Conservation (phyloP, 1,140 invertebrate genomes). For the Brevipalpus yothersi region DNA sequence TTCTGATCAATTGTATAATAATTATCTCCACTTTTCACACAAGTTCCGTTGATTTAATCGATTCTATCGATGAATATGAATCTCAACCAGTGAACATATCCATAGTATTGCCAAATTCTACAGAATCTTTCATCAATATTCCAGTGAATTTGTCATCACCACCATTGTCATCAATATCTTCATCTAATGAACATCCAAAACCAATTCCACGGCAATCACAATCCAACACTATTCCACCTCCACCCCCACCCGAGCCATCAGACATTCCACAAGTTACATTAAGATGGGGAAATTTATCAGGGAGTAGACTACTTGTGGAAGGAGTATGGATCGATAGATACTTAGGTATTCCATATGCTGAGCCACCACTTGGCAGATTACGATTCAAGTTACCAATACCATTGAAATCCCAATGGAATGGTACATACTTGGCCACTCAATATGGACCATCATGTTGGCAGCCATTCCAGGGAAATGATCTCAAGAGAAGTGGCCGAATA, state of each 20-base stretch:
- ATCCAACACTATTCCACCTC: too few relatives aligned
- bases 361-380: constrained; percentile 24
- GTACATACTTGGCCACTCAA: constrained; percentile 32
- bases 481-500: neutral
- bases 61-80: too few relatives aligned
- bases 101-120: too few relatives aligned
- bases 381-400: constrained; percentile 14
- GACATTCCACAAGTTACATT: neutral
- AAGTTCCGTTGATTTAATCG: too few relatives aligned
- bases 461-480: neutral
- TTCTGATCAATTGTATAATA: too few relatives aligned
- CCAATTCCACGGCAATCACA: too few relatives aligned
- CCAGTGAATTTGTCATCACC: too few relatives aligned
- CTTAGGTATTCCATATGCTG: constrained; percentile 30
- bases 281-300: neutral
- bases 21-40: too few relatives aligned
- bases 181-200: too few relatives aligned
- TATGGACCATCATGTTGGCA: constrained; percentile 19
- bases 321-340: neutral
- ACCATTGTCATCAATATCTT: too few relatives aligned
- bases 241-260: neutral
- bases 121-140: too few relatives aligned
- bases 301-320: neutral
- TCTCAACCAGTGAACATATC: too few relatives aligned
- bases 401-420: constrained; percentile 39